Percentiles rank a stretch among this genome's conserved stretches.
These are phyloP conservation scores for Enteromius viviparus DNA, from an alignment of 2,797 vertebrate genomes.

Conservation along the genomic window DNA sequence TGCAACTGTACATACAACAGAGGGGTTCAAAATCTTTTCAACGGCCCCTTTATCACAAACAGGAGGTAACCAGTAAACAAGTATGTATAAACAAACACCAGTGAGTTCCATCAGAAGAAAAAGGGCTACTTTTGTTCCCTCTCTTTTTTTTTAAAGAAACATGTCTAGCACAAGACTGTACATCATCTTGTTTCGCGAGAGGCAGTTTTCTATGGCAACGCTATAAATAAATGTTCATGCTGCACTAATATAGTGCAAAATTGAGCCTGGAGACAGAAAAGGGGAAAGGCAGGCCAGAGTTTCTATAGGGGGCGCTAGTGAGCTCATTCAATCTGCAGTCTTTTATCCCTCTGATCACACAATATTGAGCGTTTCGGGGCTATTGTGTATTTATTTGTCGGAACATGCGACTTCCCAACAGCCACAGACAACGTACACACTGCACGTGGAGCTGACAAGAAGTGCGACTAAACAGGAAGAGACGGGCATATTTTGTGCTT, in stretches of 20 bases:
- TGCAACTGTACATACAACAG: constrained; percentile 73
- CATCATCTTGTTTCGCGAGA: constrained; percentile 85
- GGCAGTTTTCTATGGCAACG: constrained; percentile 92
- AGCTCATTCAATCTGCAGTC: constrained; percentile 52
- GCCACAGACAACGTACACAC: background rate
- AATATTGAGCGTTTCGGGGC: background rate
- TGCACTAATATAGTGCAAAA: constrained; percentile 99
- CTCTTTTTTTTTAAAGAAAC: constrained; percentile 49
- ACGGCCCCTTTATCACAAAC: constrained; percentile 71
- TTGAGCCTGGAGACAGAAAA: constrained; percentile 84
- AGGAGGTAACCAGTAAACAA: constrained; percentile 72
- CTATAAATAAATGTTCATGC: constrained; percentile 89
- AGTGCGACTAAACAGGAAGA: constrained; percentile 22
- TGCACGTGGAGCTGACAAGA: constrained; percentile 4
- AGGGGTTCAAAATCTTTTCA: constrained; percentile 74
- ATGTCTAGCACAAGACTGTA: constrained; percentile 81
- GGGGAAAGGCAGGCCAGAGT: constrained; percentile 68
- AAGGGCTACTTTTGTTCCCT: constrained; percentile 59
- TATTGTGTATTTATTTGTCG: constrained; percentile 6
- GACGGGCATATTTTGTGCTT: constrained; percentile 66
- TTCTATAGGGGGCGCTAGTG: constrained; percentile 48
- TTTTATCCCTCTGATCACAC: constrained; percentile 16
- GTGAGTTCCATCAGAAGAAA: constrained; percentile 70
- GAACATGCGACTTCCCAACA: background rate
- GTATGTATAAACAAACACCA: constrained; percentile 71